Evolutionary conservation across 1,140 invertebrate species (phyloP).

Genomic region (Pomacea maculata): DNA sequence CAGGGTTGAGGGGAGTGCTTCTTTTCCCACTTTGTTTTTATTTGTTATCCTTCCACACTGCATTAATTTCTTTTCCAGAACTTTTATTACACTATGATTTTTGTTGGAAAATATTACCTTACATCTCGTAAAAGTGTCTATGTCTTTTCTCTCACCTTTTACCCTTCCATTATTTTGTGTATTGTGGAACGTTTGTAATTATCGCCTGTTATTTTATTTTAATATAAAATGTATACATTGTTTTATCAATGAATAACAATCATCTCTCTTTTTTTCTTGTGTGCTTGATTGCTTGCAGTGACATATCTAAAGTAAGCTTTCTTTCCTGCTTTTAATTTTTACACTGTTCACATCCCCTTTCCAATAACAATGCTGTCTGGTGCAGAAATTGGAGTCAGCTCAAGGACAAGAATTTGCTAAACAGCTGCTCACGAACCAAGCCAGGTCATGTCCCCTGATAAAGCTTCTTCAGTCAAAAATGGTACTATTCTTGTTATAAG

Average conservation of each 20-base stretch:
- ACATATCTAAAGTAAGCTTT: too few species aligned
- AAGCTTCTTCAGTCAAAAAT: slow-evolving; percentile 28
- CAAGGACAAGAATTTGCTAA: slow-evolving; percentile 43
- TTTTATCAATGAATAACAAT: neutral
- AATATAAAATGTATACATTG: too few species aligned
- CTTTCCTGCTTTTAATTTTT: too few species aligned
- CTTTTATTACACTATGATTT: neutral
- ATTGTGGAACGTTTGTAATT: neutral
- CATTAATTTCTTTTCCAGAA: neutral
- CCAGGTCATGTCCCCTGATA: slow-evolving; percentile 50
- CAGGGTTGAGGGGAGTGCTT: too few species aligned
- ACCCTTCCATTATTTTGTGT: neutral
- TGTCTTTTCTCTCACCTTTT: neutral
- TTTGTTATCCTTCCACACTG: neutral
- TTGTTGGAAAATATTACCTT: too few species aligned
- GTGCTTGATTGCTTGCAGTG: too few species aligned
- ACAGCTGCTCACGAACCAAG: slow-evolving; percentile 32
- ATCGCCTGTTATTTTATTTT: too few species aligned
- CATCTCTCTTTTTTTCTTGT: neutral
- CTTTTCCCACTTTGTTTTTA: neutral
- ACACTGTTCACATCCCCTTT: too few species aligned
- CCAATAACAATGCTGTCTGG: neutral
- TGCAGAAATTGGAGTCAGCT: slow-evolving; percentile 35
- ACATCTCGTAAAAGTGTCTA: neutral
- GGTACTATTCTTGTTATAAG: too few species aligned